Conservation (phyloP, 1,140 invertebrate species). For the Eumaeus atala region DNA sequence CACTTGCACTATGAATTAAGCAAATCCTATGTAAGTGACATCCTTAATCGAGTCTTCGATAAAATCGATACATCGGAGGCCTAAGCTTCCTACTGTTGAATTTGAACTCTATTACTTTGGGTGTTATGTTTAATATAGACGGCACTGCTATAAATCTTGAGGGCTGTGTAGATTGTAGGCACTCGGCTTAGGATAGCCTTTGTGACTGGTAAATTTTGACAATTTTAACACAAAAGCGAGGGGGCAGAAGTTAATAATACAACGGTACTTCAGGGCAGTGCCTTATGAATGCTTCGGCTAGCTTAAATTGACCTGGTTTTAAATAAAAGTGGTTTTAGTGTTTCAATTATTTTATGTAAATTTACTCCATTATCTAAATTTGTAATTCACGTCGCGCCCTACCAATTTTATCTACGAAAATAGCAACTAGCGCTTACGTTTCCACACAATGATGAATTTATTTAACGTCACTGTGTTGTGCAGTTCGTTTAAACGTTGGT, state of each 20-base stretch:
- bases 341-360: conserved; percentile 11
- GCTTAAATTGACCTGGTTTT: background rate
- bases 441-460: too few species aligned
- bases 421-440: too few species aligned
- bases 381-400: background rate
- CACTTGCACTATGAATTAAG: conserved; percentile 31
- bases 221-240: conserved; percentile 2
- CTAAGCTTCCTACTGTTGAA: background rate
- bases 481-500: too few species aligned
- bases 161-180: conserved; percentile 6
- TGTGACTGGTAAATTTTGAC: conserved; percentile 14
- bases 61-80: conserved; percentile 22
- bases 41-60: conserved; percentile 24
- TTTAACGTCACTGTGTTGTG: too few species aligned
- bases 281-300: background rate
- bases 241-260: too few species aligned
- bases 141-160: conserved; percentile 14
- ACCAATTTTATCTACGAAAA: too few species aligned
- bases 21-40: conserved; percentile 29
- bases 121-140: background rate
- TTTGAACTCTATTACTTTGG: background rate
- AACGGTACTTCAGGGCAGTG: background rate
- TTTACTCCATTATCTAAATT: conserved; percentile 8
- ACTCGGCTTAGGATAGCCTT: conserved; percentile 10
- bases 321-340: conserved; percentile 3